phyloP scores from a whole-genome alignment of 2,113 vertebrate species.

The Burhinus oedicnemus region DNA sequence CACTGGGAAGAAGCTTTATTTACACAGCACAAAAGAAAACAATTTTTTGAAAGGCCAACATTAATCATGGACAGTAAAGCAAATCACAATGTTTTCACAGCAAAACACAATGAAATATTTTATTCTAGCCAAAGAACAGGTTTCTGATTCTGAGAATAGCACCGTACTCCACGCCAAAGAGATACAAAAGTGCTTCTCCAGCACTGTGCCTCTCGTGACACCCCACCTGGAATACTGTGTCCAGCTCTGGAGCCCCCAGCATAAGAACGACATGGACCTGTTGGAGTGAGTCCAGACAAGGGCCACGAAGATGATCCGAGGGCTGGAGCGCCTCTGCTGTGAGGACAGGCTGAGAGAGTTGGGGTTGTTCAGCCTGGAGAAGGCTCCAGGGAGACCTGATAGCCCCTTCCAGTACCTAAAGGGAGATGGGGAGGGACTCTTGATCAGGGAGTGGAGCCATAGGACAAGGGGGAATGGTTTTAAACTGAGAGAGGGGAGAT shows the following conservation, averaged over 20 bases:
- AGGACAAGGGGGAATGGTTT: background rate
- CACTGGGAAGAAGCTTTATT: slow-evolving; percentile 67
- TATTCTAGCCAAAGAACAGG: slow-evolving; percentile 28
- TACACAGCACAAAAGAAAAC: slow-evolving; percentile 71
- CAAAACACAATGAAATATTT: slow-evolving; percentile 61
- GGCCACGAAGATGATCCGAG: background rate
- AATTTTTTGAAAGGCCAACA: slow-evolving; percentile 67
- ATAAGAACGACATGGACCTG: background rate
- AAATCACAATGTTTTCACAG: slow-evolving; percentile 58
- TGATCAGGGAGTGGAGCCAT: background rate
- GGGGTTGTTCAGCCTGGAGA: background rate
- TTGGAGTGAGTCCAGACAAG: background rate
- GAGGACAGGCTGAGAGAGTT: background rate
- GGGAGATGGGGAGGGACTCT: background rate
- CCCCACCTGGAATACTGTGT: background rate
- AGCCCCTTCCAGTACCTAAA: background rate
- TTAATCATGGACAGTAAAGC: slow-evolving; percentile 67
- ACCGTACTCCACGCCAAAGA: background rate
- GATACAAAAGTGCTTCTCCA: background rate
- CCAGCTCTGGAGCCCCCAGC: background rate
- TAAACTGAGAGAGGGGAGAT: background rate
- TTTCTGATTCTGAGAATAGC: slow-evolving; percentile 41
- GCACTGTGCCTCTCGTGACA: background rate
- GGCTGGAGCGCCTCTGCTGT: background rate
- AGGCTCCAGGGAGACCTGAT: background rate